Base-by-base conservation (phyloP, 2,797 vertebrate species). In the Alfaro cultratus region DNA sequence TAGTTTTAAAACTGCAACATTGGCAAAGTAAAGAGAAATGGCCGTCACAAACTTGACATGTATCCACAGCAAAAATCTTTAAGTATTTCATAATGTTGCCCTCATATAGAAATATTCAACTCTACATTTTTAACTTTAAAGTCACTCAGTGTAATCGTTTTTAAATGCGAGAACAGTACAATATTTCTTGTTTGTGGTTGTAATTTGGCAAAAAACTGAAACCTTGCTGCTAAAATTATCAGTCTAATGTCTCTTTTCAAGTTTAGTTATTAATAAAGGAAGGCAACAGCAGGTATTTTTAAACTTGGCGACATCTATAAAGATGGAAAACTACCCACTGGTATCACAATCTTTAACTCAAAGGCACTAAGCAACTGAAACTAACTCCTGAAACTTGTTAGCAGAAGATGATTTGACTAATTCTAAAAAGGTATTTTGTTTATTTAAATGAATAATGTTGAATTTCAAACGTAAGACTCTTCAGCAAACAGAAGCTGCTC, bases 401-500 rank as follows among this genome's bases (percentile, higher is more conserved):
- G 34, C 26, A 76, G 76, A 46, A 78, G 72, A 81, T 8, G 2
- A 74, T 36, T 68, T 3, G 46, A 1, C 36, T 31, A 12, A 41
- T 41, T 68, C 10, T 68, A 34, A 64, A 31, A 9, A 49, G 18
- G 51, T 26, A 23, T 53, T 51, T 51, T 51, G 1, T 34, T 29
- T 21, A 13, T 9, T n/a, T 68, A 41, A 12, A 68, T 4, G 18
- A 67, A 1, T 15, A 62, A 11, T 11, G 31, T 21, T 31, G 57
- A 60, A 29, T 60, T 62, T 96, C 92, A 97, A 72, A 97, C 87
- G 0, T 95, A 97, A 64, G 96, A 96, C 75, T 97, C 96, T 77
- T 96, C 96, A 0, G 93, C 92, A 79, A 96, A 96, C 90, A 97
- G 91, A 60, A 95, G 95, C 93, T 97, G 95, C 76, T 97, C 96